These are phyloP conservation scores for Ornithoptera priamus DNA, from an alignment of 2,888 invertebrate genomes.

Conservation along the genomic window DNA sequence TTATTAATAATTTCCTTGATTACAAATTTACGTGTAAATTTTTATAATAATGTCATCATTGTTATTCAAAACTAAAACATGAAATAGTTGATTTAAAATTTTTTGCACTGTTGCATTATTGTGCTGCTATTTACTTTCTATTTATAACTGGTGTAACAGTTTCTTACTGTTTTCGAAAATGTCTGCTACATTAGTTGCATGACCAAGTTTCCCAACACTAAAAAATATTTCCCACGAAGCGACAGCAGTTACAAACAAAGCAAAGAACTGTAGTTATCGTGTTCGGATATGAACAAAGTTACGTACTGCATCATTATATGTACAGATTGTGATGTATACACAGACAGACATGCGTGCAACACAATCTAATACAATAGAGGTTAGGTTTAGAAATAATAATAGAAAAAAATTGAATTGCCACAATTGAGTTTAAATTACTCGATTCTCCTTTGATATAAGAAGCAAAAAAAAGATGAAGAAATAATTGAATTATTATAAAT, in stretches of 20 bases:
- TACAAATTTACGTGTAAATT: not conserved
- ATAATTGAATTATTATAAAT: constrained; percentile 1
- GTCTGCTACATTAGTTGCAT: constrained; percentile 7
- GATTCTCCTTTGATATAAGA: not conserved
- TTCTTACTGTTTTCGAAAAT: constrained; percentile 30
- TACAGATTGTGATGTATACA: constrained; percentile 42
- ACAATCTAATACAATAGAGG: constrained; percentile 31
- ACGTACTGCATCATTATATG: constrained; percentile 42
- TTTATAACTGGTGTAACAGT: constrained; percentile 4
- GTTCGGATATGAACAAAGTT: constrained; percentile 42
- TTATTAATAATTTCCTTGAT: not conserved
- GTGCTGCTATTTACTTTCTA: not conserved
- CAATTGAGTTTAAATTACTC: constrained; percentile 8
- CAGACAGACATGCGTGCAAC: constrained; percentile 34
- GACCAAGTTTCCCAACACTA: constrained; percentile 32
- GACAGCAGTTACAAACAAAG: constrained; percentile 36
- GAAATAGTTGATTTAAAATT: not conserved
- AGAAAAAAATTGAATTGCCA: constrained; percentile 16
- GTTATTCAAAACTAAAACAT: not conserved
- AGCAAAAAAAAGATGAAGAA: not conserved
- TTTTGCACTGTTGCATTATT: not conserved
- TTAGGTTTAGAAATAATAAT: constrained; percentile 18
- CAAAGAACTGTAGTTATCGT: constrained; percentile 40
- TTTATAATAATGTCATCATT: not conserved
- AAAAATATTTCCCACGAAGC: constrained; percentile 43